These are phyloP conservation scores for Drosophila aff. DNA, from an alignment of 1,140 invertebrate genomes.

Conservation along the genomic window DNA sequence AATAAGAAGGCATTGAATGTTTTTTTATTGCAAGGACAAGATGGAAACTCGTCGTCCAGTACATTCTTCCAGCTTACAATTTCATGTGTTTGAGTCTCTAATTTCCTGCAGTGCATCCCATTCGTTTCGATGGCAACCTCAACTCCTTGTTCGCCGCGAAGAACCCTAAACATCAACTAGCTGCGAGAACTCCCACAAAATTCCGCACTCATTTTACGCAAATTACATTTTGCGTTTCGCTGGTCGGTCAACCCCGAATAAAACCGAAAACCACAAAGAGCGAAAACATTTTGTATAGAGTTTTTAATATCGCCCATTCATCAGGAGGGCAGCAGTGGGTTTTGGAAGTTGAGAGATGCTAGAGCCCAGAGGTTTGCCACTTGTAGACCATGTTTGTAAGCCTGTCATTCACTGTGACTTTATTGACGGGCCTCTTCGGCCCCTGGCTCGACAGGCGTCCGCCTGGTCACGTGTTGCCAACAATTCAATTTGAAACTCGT, in stretches of 20 bases:
- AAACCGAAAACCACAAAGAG: slow-evolving; percentile 28
- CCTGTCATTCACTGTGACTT: slow-evolving; percentile 78
- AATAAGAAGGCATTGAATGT: neutral
- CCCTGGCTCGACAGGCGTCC: slow-evolving; percentile 21
- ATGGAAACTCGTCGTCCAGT: neutral
- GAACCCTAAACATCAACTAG: slow-evolving; percentile 37
- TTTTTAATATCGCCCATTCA: slow-evolving; percentile 79
- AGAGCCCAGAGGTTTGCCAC: slow-evolving; percentile 42
- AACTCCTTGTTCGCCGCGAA: slow-evolving; percentile 21
- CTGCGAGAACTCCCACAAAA: slow-evolving; percentile 7
- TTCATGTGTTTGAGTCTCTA: neutral
- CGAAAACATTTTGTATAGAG: slow-evolving; percentile 46
- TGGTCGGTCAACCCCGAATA: slow-evolving; percentile 48
- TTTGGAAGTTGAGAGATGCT: neutral
- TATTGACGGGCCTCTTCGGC: slow-evolving; percentile 67
- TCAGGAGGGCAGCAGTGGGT: slow-evolving; percentile 23
- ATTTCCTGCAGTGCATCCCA: slow-evolving; percentile 3
- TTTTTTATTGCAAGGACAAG: neutral
- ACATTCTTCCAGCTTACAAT: neutral
- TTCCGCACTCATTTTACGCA: slow-evolving; percentile 67
- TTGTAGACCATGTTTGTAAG: slow-evolving; percentile 69
- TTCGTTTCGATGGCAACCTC: slow-evolving; percentile 4
- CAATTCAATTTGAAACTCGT: slow-evolving; percentile 77
- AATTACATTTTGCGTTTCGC: slow-evolving; percentile 68
- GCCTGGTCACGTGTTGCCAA: slow-evolving; percentile 75